Evolutionary conservation across 1,140 invertebrate species (phyloP).

Genomic region (Bombus soroeensis): DNA sequence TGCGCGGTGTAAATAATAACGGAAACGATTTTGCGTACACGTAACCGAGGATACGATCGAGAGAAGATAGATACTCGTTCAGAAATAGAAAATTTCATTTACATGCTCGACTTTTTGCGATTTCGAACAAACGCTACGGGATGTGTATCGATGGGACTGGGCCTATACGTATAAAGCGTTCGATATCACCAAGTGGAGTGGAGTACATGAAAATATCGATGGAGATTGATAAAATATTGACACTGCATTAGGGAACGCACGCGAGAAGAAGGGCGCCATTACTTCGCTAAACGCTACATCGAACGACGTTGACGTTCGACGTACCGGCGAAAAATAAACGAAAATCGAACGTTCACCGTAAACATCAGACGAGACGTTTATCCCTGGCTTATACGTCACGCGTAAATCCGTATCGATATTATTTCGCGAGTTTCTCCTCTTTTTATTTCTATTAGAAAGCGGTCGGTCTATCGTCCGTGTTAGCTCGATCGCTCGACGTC

Average conservation of each 20-base stretch:
- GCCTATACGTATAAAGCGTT: background rate
- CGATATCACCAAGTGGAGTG: background rate
- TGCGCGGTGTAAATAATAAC: too few relatives aligned
- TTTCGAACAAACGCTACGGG: too few relatives aligned
- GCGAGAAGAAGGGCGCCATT: background rate
- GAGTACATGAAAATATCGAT: constrained; percentile 17
- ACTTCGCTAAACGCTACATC: background rate
- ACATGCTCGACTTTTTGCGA: too few relatives aligned
- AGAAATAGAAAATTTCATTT: too few relatives aligned
- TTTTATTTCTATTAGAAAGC: too few relatives aligned
- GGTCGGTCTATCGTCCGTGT: too few relatives aligned
- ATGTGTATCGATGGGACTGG: background rate
- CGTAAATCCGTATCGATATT: background rate
- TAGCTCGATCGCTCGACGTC: too few relatives aligned
- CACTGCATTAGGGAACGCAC: background rate
- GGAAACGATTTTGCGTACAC: too few relatives aligned
- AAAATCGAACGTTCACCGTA: background rate
- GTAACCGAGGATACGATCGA: too few relatives aligned
- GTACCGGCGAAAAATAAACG: background rate
- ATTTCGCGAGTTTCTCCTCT: background rate
- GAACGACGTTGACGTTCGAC: background rate
- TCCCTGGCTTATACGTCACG: background rate
- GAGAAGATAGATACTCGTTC: accelerated
- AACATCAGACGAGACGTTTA: background rate
- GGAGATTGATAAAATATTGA: constrained; percentile 24